phyloP scores from a whole-genome alignment of 2,113 vertebrate genomes.

The Psettodes erumei region DNA sequence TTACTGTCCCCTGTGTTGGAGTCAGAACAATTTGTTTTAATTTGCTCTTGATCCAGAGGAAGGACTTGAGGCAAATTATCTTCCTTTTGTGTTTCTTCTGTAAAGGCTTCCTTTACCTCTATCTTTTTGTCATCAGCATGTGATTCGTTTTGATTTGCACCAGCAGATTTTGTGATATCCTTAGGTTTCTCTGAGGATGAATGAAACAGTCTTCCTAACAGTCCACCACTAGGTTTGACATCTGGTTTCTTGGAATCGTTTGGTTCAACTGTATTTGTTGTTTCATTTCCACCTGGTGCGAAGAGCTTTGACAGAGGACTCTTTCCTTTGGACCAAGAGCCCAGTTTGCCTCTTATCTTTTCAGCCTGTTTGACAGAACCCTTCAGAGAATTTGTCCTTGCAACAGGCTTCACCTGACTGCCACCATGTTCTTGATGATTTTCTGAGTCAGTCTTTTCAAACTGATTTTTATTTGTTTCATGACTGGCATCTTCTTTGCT shows the following conservation, averaged over 20 bases:
- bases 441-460: not conserved
- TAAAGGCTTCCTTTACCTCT: conserved; percentile 1
- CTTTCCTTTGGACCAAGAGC: conserved; percentile 78
- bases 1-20: not conserved
- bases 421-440: conserved; percentile 13
- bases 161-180: conserved; percentile 21
- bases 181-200: conserved; percentile 72
- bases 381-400: conserved; percentile 50
- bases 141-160: conserved; percentile 19
- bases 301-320: conserved; percentile 82
- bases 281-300: conserved; percentile 74
- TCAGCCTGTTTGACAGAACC: conserved; percentile 53
- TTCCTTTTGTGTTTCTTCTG: conserved; percentile 19
- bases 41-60: conserved; percentile 11
- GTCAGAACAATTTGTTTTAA: not conserved
- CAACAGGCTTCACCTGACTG: conserved; percentile 36
- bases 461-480: conserved; percentile 17
- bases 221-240: conserved; percentile 73
- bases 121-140: not conserved
- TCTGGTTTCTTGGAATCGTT: conserved; percentile 74
- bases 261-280: conserved; percentile 53
- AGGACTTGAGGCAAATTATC: not conserved
- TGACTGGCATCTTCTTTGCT: not conserved
- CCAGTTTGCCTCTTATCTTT: conserved; percentile 64
- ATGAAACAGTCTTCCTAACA: conserved; percentile 81